Base-by-base conservation (phyloP, 2,797 vertebrate species). In the Lerista edwardsae region DNA sequence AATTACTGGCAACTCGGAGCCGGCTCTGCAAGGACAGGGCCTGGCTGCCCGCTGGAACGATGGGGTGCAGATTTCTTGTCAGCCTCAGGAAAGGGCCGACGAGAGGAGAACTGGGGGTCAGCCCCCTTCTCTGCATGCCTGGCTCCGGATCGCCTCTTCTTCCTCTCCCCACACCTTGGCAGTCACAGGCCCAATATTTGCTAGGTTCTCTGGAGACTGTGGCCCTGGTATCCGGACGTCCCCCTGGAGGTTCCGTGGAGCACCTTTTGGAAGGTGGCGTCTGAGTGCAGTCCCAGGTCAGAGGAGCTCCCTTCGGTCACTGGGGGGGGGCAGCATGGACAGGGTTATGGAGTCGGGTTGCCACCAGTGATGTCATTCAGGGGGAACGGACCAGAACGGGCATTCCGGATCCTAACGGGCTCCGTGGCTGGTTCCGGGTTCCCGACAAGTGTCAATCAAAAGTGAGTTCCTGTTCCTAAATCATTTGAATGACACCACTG, bases 1-100 rank as follows among this genome's bases (percentile, higher is more conserved):
- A 81, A 87, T 84, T 87, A 87, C 57, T 65, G 36, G 62, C 82
- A 84, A 71, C 55, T 76, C 57, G 71, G 73, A 71, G 31, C 75
- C 39, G 19, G 51, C 65, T 62, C 17, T 61, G 36, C 23, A 39
- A 57, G 36, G 71, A 23, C 72, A 59, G 57, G 31, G 67, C 39
- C 6, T 44, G 29, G 73, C 51, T 23, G n/a, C 21, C 64, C 14
- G 65, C 79, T 25, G 59, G 47, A 62, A 62, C 15, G 71, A 75
- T 15, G 76, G 61, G 29, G 61, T 47, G 57, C 34, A 14, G 15
- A 8, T 65, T 31, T 69, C n/a, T 51, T 59, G 34, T 21, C 6
- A 10, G 75, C 68, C 29, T n/a, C 21, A 29, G 34, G 34, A 57
- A 41, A 80, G 51, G 41, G 55, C 55, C 67, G 61, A 10, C 19